A percentile compares a stretch with the other conserved stretches of the same genome.
These are phyloP conservation scores for Helostoma temminkii DNA, from an alignment of 2,797 vertebrate species.

Conservation along the genomic window DNA sequence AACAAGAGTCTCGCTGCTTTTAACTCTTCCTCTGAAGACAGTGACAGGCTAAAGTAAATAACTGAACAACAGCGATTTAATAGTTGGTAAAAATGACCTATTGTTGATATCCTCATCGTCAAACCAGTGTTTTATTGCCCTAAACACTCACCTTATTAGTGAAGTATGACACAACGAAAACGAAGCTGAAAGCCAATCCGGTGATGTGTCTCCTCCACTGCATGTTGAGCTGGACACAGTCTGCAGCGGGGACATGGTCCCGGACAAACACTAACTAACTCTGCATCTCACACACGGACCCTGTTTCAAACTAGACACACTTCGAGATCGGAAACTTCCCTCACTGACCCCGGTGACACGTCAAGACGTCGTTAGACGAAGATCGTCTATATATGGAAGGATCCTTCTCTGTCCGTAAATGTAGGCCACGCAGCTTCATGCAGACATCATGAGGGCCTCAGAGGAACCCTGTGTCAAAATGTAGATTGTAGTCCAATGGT, in stretches of 20 bases:
- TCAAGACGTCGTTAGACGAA: slow-evolving; percentile 52
- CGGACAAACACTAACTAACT: accelerated
- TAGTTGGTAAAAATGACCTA: no score
- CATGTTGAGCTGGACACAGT: slow-evolving; percentile 79
- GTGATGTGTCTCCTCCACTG: slow-evolving; percentile 75
- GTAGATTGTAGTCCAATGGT: no score
- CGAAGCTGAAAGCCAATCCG: slow-evolving; percentile 85
- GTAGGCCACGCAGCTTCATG: no score
- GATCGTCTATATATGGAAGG: slow-evolving; percentile 22
- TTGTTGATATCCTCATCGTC: neutral
- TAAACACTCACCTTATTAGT: slow-evolving; percentile 90
- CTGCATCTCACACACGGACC: neutral
- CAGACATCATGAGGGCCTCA: no score
- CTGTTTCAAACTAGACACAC: slow-evolving; percentile 26
- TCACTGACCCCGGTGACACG: slow-evolving; percentile 50
- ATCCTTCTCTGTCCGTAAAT: neutral
- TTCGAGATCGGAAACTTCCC: slow-evolving; percentile 61
- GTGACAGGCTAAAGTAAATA: no score
- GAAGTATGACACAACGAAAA: slow-evolving; percentile 89
- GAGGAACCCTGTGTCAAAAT: no score
- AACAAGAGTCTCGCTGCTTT: neutral
- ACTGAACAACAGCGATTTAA: no score
- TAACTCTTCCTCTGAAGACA: no score
- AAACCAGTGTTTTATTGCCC: neutral
- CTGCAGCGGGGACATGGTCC: slow-evolving; percentile 54